Evolutionary conservation across 2,113 vertebrate species (phyloP).

Genomic region (Esox niger): DNA sequence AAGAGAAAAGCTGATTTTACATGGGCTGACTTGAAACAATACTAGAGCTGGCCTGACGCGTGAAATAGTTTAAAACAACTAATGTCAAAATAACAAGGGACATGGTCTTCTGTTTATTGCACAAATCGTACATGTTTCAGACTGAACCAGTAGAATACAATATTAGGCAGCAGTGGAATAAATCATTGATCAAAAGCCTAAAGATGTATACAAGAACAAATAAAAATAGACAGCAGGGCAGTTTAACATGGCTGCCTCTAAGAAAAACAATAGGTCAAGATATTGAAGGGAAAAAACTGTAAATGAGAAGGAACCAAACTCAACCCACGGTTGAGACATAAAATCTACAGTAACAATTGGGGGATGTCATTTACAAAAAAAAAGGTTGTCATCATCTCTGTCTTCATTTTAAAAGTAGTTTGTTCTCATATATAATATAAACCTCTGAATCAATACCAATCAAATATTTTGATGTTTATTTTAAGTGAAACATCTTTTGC

Average conservation of each 20-base stretch:
- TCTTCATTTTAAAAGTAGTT: slow-evolving; percentile 65
- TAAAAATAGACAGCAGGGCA: slow-evolving; percentile 46
- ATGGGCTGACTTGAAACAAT: too few species aligned
- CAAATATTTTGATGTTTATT: slow-evolving; percentile 55
- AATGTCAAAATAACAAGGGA: neutral
- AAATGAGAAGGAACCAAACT: slow-evolving; percentile 45
- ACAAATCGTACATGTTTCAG: slow-evolving; percentile 71
- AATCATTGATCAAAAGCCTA: slow-evolving; percentile 50
- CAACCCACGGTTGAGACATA: slow-evolving; percentile 14
- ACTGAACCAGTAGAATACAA: slow-evolving; percentile 64
- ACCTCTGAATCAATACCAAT: slow-evolving; percentile 73
- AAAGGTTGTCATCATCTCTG: slow-evolving; percentile 28
- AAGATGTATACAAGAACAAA: slow-evolving; percentile 52
- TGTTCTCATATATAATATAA: slow-evolving; percentile 76
- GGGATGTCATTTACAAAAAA: slow-evolving; percentile 26
- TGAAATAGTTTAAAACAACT: neutral
- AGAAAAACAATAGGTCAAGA: slow-evolving; percentile 48
- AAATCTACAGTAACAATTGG: slow-evolving; percentile 21
- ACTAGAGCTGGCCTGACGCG: too few species aligned
- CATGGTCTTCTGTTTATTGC: slow-evolving; percentile 71
- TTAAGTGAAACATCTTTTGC: slow-evolving; percentile 64
- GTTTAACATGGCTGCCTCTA: slow-evolving; percentile 43
- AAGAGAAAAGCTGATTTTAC: too few species aligned
- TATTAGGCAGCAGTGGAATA: slow-evolving; percentile 58
- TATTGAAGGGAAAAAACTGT: slow-evolving; percentile 47